Conservation (phyloP, 1,140 invertebrate genomes). For the Drosophila subobscura region DNA sequence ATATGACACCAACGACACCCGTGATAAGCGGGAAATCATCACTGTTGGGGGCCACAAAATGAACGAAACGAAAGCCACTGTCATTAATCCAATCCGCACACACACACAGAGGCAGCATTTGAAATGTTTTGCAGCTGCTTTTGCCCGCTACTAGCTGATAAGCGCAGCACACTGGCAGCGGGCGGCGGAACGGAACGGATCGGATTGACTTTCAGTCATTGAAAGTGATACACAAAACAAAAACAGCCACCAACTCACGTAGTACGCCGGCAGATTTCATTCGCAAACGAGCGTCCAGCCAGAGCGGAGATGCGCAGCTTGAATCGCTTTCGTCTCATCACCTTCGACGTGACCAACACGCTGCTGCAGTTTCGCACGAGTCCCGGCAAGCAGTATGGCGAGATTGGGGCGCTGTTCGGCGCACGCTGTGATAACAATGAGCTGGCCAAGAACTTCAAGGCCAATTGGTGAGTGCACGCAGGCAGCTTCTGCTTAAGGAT, state of each 20-base stretch:
- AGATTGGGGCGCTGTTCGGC: conserved; percentile 88
- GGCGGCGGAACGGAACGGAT: conserved; percentile 8
- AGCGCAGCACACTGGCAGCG: background rate
- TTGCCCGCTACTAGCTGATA: conserved; percentile 4
- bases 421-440: conserved; percentile 86
- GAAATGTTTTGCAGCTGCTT: conserved; percentile 24
- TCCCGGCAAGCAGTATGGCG: conserved; percentile 90
- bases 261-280: conserved; percentile 46
- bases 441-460: conserved; percentile 87
- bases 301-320: conserved; percentile 76
- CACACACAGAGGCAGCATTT: conserved; percentile 12
- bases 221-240: conserved; percentile 36
- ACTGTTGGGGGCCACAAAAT: background rate
- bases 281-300: conserved; percentile 10
- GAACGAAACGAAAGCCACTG: conserved; percentile 8
- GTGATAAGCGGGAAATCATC: conserved; percentile 25
- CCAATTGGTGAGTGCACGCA: conserved; percentile 84
- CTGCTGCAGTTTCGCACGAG: conserved; percentile 88
- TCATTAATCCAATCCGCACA: conserved; percentile 3
- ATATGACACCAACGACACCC: conserved; percentile 15
- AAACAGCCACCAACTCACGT: conserved; percentile 46
- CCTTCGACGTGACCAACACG: conserved; percentile 95
- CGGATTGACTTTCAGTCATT: conserved; percentile 28
- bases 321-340: conserved; percentile 87
- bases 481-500: too few relatives aligned